These are phyloP conservation scores for Urechis unicinctus DNA, from an alignment of 2,888 invertebrate species.

Conservation along the genomic window DNA sequence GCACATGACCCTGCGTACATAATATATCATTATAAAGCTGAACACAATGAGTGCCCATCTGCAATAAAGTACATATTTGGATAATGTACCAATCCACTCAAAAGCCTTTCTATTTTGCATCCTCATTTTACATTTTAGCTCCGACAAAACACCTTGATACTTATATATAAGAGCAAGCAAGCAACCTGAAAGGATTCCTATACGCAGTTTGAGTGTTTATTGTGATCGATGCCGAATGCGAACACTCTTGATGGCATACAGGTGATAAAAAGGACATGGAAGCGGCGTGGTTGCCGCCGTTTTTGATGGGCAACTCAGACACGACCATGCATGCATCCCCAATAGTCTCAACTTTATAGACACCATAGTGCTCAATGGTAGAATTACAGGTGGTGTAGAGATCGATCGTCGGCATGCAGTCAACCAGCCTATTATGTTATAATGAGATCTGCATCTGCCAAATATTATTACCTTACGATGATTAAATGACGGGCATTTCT, in stretches of 20 bases:
- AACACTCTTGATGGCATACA: constrained; percentile 40
- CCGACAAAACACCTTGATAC: too few species aligned
- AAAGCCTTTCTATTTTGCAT: background rate
- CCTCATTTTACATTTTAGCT: too few species aligned
- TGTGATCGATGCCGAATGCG: constrained; percentile 36
- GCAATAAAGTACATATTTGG: too few species aligned
- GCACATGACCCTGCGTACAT: constrained; percentile 62
- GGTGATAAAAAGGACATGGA: constrained; percentile 48
- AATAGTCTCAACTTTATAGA: constrained; percentile 75
- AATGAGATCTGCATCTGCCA: too few species aligned
- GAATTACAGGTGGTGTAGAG: constrained; percentile 82
- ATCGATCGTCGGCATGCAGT: constrained; percentile 75
- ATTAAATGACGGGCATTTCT: background rate
- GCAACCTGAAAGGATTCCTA: constrained; percentile 47
- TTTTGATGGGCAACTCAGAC: constrained; percentile 37
- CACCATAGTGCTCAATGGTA: constrained; percentile 75
- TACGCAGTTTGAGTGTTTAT: constrained; percentile 40
- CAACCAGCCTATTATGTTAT: background rate
- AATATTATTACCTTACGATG: too few species aligned
- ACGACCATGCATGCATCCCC: constrained; percentile 21
- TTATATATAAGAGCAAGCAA: background rate
- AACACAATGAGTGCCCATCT: background rate
- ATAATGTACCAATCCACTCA: too few species aligned
- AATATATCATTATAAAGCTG: background rate
- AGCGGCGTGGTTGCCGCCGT: constrained; percentile 42